Percentiles rank a stretch among this genome's conserved stretches.
These are phyloP conservation scores for Acrobasis suavella DNA, from an alignment of 2,888 invertebrate genomes.

Conservation along the genomic window DNA sequence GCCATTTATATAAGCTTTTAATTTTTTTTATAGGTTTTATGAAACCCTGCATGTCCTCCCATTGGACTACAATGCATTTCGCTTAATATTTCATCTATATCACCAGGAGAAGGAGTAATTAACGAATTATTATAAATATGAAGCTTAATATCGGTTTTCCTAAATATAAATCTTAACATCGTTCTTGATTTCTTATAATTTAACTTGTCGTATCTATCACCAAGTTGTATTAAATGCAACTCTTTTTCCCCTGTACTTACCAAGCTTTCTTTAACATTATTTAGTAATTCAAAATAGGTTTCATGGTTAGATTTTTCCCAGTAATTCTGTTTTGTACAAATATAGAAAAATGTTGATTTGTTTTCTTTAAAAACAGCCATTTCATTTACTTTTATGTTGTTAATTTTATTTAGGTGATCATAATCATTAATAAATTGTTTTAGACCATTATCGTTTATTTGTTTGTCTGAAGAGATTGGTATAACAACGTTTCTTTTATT, in stretches of 20 bases:
- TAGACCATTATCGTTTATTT: background rate
- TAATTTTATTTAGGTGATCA: slow-evolving; percentile 5
- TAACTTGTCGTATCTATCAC: slow-evolving; percentile 1
- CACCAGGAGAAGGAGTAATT: too few relatives aligned
- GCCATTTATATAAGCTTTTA: too few relatives aligned
- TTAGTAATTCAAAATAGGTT: background rate
- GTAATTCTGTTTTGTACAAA: slow-evolving; percentile 1
- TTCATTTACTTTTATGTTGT: too few relatives aligned
- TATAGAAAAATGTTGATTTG: background rate
- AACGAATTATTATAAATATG: too few relatives aligned
- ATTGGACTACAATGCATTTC: too few relatives aligned
- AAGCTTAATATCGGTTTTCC: too few relatives aligned
- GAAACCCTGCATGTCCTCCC: too few relatives aligned
- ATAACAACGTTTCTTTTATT: background rate
- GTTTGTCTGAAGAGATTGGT: background rate
- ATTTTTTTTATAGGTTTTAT: too few relatives aligned
- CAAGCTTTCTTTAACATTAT: too few relatives aligned
- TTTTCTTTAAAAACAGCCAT: background rate
- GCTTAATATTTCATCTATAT: too few relatives aligned
- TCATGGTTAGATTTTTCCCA: background rate
- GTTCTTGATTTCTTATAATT: too few relatives aligned
- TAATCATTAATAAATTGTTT: background rate
- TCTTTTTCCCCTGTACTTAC: background rate
- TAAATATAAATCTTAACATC: too few relatives aligned
- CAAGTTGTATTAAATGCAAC: background rate